These are phyloP conservation scores for Platichthys flesus DNA, from an alignment of 2,113 vertebrate genomes.

Conservation along the genomic window DNA sequence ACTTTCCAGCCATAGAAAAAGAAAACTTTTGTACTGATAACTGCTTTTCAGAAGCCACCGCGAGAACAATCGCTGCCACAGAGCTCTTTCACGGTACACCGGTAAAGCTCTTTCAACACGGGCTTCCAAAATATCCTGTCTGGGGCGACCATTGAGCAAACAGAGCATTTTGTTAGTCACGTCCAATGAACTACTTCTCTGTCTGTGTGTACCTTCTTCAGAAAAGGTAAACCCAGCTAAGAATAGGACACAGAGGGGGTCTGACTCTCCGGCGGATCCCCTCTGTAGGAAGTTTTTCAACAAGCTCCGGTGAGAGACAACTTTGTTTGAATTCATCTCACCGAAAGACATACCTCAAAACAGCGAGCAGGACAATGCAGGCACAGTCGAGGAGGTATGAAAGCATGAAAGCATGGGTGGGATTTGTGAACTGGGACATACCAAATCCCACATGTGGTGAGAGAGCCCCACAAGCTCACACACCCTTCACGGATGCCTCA, in stretches of 20 bases:
- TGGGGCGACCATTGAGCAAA: constrained; percentile 62
- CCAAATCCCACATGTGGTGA: constrained; percentile 60
- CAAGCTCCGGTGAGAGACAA: constrained; percentile 70
- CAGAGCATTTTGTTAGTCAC: constrained; percentile 62
- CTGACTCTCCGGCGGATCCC: constrained; percentile 53
- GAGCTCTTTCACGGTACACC: constrained; percentile 63
- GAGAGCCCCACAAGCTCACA: constrained; percentile 43
- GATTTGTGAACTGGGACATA: constrained; percentile 69
- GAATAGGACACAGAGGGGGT: constrained; percentile 65
- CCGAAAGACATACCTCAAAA: constrained; percentile 78
- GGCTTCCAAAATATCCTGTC: constrained; percentile 75
- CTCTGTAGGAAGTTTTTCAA: constrained; percentile 65
- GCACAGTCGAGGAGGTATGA: constrained; percentile 67
- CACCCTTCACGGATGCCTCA: constrained; percentile 45
- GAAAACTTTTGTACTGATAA: constrained; percentile 60
- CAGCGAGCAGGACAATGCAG: constrained; percentile 71
- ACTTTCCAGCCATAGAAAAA: constrained; percentile 55
- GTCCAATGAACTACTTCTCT: constrained; percentile 55
- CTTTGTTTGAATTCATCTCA: constrained; percentile 75
- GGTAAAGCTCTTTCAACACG: constrained; percentile 65
- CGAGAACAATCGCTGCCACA: constrained; percentile 58
- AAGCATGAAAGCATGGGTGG: constrained; percentile 72
- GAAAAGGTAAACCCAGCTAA: constrained; percentile 39
- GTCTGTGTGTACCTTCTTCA: constrained; percentile 55
- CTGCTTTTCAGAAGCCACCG: constrained; percentile 48